Evolutionary conservation across 2,888 invertebrate genomes (phyloP).

Genomic region (Brenthis daphne): DNA sequence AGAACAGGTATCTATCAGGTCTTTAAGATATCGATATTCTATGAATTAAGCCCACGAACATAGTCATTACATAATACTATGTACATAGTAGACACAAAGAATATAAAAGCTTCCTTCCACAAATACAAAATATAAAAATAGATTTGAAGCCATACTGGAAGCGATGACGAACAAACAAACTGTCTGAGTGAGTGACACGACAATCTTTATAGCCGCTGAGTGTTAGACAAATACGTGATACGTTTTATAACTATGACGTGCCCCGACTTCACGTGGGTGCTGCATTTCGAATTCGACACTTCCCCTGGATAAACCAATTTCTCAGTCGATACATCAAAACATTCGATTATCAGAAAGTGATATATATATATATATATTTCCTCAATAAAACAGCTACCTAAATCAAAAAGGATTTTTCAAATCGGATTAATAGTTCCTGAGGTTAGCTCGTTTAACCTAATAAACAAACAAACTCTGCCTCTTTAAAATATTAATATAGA

Average conservation of each 20-base stretch:
- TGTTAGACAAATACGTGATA: conserved; percentile 23
- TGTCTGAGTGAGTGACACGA: conserved; percentile 18
- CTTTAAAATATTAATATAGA: too few species aligned
- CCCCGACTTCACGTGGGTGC: not conserved
- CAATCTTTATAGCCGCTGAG: conserved; percentile 9
- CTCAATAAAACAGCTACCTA: too few species aligned
- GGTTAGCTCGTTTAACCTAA: too few species aligned
- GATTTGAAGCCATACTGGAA: conserved; percentile 11
- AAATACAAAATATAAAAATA: conserved; percentile 14
- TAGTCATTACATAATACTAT: not conserved
- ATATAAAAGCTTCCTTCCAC: conserved; percentile 7
- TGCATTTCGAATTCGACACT: not conserved
- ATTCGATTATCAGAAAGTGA: too few species aligned
- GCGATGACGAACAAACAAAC: conserved; percentile 25
- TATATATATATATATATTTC: too few species aligned
- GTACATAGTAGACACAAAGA: not conserved
- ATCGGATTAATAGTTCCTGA: too few species aligned
- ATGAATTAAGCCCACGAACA: too few species aligned
- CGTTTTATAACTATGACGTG: conserved; percentile 3
- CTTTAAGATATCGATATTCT: too few species aligned
- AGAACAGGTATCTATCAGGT: too few species aligned
- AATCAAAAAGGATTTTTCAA: too few species aligned
- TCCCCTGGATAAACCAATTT: not conserved
- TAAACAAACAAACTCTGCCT: too few species aligned
- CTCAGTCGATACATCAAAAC: too few species aligned